These are phyloP conservation scores for Siderastrea siderea DNA, from an alignment of 92 coral and sea anemone species.

Conservation along the genomic window DNA sequence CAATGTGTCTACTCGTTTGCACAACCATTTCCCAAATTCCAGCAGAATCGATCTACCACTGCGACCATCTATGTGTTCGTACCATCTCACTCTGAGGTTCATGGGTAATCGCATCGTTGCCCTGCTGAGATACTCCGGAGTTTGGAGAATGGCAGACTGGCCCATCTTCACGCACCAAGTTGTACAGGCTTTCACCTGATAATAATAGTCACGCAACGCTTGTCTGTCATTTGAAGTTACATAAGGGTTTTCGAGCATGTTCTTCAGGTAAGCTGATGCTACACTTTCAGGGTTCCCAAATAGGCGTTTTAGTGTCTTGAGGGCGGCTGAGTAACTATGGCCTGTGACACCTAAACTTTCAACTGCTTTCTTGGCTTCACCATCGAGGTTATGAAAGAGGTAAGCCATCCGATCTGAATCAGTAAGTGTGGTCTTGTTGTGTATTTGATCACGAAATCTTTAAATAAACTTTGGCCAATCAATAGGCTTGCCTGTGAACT, in stretches of 20 bases:
- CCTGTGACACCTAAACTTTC: constrained; percentile 37
- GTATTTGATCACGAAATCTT: constrained; percentile 62
- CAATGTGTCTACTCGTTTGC: constrained; percentile 21
- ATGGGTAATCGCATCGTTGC: constrained; percentile 10
- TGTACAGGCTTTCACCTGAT: constrained; percentile 21
- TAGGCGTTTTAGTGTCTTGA: constrained; percentile 18
- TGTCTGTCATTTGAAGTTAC: constrained; percentile 12
- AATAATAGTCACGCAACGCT: constrained; percentile 18
- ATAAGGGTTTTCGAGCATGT: constrained; percentile 25
- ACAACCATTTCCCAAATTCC: constrained; percentile 2
- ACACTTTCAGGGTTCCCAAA: constrained; percentile 34
- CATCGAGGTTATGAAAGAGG: constrained; percentile 59
- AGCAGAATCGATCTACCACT: background rate
- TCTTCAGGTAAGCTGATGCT: constrained; percentile 19
- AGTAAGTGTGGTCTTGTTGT: constrained; percentile 47
- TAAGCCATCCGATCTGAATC: constrained; percentile 70
- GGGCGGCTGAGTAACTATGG: constrained; percentile 35
- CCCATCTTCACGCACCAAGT: constrained; percentile 29
- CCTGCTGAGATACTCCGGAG: constrained; percentile 31
- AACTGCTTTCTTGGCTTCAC: constrained; percentile 62
- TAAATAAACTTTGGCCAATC: constrained; percentile 63
- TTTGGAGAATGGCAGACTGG: constrained; percentile 19
- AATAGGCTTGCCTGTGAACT: constrained; percentile 46
- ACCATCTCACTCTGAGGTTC: constrained; percentile 22
- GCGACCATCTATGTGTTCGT: constrained; percentile 23